Base-by-base conservation (phyloP, 2,797 vertebrate genomes). In the Hephaestus fuliginosus region DNA sequence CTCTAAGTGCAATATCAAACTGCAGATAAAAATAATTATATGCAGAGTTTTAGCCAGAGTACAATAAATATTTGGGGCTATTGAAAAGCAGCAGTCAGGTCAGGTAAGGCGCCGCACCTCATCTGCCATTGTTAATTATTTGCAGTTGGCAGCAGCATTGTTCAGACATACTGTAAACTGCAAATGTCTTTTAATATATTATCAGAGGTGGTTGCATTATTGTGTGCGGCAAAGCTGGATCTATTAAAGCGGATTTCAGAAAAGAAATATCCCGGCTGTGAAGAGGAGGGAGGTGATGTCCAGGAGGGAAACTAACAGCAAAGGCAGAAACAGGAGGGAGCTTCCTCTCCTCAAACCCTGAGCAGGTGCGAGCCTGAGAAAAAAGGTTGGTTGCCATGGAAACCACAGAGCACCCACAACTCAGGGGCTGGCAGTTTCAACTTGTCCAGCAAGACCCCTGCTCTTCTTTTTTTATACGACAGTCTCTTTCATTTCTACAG, bases 321-420 rank as follows among this genome's bases (percentile, higher is more conserved):
- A 53, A 80, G 67, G 10, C 39, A 62, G 6, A 77, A 74, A 77
- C 49, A 76, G 66, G 51, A 61, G 36, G 65, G 41, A 57, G 75
- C 78, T 25, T 84, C 69, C 49, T 56, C 77, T 76, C 62, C 81
- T 82, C 76, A 82, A 90, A 88, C 80, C 77, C 69, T 9, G 71
- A 83, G 83, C 81, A 85, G 77, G 68, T 83, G 76, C 1, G 3
- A 65, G 64, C 41, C 65, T 70, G 39, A 70, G 48, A 76, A 74
- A 73, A 74, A 73, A 77, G 62, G 87, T 87, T 74, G 80, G 93
- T 94, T 91, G 70, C 89, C 61, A 90, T 72, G 87, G 89, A 78
- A 89, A 94, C 89, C 39, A 4, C 44, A 56, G 69, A 78, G 81
- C 67, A 39, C 78, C 12, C 71, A 78, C 79, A 72, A 81, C 67